Evolutionary conservation across 2,888 invertebrate species (phyloP).

Genomic region (Stenodema calcarata): DNA sequence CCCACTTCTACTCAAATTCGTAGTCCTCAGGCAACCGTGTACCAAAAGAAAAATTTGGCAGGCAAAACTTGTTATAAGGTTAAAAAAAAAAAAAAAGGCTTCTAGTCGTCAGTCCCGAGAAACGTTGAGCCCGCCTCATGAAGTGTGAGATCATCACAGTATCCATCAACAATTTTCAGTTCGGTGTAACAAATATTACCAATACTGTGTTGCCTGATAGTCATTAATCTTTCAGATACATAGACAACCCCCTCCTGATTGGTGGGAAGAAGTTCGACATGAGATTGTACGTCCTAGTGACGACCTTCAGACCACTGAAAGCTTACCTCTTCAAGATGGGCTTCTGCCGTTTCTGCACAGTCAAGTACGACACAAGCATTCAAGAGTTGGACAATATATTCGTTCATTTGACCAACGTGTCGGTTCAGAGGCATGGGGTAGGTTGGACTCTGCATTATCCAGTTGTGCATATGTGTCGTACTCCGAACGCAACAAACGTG

Average conservation of each 20-base stretch:
- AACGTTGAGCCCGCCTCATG: too few relatives aligned
- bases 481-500: neutral
- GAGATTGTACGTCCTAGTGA: constrained; percentile 88
- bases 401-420: constrained; percentile 94
- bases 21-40: too few relatives aligned
- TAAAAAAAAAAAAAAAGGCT: too few relatives aligned
- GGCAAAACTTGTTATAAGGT: too few relatives aligned
- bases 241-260: constrained; percentile 92
- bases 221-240: constrained; percentile 68
- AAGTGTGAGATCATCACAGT: too few relatives aligned
- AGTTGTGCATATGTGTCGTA: constrained; percentile 11
- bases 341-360: constrained; percentile 95
- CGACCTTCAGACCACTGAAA: constrained; percentile 91
- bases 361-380: constrained; percentile 90
- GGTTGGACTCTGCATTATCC: constrained; percentile 61
- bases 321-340: constrained; percentile 91
- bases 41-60: too few relatives aligned
- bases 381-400: constrained; percentile 91
- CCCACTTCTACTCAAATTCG: too few relatives aligned
- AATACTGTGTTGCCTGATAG: too few relatives aligned
- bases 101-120: too few relatives aligned
- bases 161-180: too few relatives aligned
- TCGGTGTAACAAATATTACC: too few relatives aligned
- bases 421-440: constrained; percentile 96
- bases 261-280: constrained; percentile 97